phyloP scores from a whole-genome alignment of 2,888 invertebrate genomes.

The Polylopha cassiicola region DNA sequence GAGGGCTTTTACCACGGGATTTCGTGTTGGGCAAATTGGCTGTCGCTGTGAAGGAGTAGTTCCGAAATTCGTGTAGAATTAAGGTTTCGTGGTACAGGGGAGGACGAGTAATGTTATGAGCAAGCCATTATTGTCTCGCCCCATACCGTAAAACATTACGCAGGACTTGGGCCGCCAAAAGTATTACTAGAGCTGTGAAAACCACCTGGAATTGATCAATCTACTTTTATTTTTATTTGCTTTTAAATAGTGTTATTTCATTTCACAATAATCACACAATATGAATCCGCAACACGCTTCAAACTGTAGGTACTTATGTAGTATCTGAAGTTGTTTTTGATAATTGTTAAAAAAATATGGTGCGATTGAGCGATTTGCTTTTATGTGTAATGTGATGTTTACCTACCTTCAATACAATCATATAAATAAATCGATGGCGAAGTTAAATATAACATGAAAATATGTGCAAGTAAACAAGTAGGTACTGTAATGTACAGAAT shows the following conservation, averaged over 20 bases:
- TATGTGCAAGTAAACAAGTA: too few relatives aligned
- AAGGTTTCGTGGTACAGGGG: conserved; percentile 58
- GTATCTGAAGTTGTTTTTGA: too few relatives aligned
- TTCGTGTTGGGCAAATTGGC: conserved; percentile 6
- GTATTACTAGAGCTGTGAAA: conserved; percentile 57
- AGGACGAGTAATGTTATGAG: conserved; percentile 78
- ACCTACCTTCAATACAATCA: too few relatives aligned
- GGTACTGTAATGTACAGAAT: too few relatives aligned
- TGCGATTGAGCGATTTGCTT: too few relatives aligned
- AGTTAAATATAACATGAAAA: too few relatives aligned
- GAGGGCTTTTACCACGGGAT: conserved; percentile 48
- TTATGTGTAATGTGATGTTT: too few relatives aligned
- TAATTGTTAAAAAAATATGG: too few relatives aligned
- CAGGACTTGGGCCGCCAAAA: conserved; percentile 60
- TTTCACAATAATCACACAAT: too few relatives aligned
- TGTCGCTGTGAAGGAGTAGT: conserved; percentile 8
- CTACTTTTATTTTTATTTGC: conserved; percentile 23
- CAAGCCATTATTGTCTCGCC: conserved; percentile 77
- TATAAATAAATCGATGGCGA: too few relatives aligned
- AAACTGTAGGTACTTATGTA: too few relatives aligned
- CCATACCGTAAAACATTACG: conserved; percentile 78
- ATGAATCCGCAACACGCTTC: too few relatives aligned
- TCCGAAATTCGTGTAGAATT: conserved; percentile 46
- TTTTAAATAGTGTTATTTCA: not conserved
- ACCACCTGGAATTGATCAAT: conserved; percentile 35